Base-by-base conservation (phyloP, 2,797 vertebrate genomes). In the Fratercula arctica region DNA sequence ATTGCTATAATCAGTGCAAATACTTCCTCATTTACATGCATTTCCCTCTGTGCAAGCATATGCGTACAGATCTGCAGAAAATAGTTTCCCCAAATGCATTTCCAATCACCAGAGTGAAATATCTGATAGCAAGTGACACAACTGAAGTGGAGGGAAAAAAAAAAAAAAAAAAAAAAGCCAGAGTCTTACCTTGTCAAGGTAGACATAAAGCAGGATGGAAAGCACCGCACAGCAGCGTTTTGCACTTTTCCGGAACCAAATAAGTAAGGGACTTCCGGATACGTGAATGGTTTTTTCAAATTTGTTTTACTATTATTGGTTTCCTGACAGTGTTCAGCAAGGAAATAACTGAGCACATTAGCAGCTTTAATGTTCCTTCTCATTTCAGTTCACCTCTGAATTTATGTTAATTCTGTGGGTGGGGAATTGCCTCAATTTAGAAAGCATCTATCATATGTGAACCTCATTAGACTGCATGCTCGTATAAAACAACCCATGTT, bases 1-100 rank as follows among this genome's bases (percentile, higher is more conserved):
- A 96, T 92, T 96, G 64, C 64, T 94, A 80, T 78, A 94, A 92
- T 89, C 69, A 91, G 56, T 80, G 83, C 74, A 90, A 91, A 85
- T 60, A 72, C 63, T 68, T 84, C 73, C 87, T 95, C 67, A 90
- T 95, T 95, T 94, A 46, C 78, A 95, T 94, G 18, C n/a, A 64
- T 86, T 96, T 94, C 60, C 46, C 63, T 82, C 64, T 93, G 63
- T 90, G 88, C 59, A 90, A 81, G 54, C 35, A 76, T 66, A 76
- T 39, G 56, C 39, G 16, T 63, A 53, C 64, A 70, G 75, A 90
- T 50, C 60, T 76, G 70, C 13, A 78, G 79, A 91, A 96, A 95
- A 89, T 8, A 91, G 67, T 72, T 93, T 95, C 53, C 73, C 70
- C 16, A 73, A 95, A 89, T 72, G 78, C 56, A 83, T 87, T 95